These are phyloP conservation scores for Plecturocebus donacophilus DNA, from an alignment of 2,113 vertebrate genomes.

Conservation along the genomic window DNA sequence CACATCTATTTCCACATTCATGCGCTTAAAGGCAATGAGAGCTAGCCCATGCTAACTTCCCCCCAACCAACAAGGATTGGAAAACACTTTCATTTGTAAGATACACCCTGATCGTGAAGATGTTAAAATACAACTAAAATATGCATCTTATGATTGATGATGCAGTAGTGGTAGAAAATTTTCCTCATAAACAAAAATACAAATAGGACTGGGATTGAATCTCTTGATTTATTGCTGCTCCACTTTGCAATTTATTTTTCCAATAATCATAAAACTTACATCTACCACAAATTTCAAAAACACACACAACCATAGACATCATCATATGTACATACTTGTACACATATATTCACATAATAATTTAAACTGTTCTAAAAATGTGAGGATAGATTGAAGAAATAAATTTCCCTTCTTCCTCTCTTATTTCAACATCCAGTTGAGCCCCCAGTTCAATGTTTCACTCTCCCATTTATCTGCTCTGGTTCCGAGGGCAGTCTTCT, in stretches of 20 bases:
- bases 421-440: neutral
- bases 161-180: neutral
- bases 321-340: neutral
- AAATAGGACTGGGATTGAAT: neutral
- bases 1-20: neutral
- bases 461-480: neutral
- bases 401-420: neutral
- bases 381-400: neutral
- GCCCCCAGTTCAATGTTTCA: neutral
- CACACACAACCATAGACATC: neutral
- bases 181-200: slow-evolving; percentile 1
- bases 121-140: neutral
- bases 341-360: neutral
- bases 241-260: neutral
- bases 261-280: neutral
- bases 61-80: neutral
- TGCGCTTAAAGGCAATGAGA: neutral
- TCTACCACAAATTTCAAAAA: neutral
- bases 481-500: neutral
- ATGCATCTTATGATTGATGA: neutral
- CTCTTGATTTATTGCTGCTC: neutral
- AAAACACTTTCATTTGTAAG: neutral
- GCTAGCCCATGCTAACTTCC: neutral
- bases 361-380: neutral
- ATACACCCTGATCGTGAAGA: neutral